These are phyloP conservation scores for Pheosia tremula DNA, from an alignment of 2,888 invertebrate genomes.

Conservation along the genomic window DNA sequence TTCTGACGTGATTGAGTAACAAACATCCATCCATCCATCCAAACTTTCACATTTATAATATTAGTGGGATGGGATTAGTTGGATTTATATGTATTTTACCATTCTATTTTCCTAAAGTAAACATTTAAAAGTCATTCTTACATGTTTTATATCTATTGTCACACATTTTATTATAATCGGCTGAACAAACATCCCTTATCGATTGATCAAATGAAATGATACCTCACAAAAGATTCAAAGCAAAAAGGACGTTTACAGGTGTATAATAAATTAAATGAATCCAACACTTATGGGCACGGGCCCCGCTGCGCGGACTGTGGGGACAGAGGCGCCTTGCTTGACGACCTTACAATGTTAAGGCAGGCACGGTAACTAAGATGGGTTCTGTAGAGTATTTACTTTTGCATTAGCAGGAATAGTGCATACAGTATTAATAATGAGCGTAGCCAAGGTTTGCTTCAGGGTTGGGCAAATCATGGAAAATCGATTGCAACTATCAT, in stretches of 20 bases:
- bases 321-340: slow-evolving; percentile 70
- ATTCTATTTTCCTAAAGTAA: neutral
- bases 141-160: neutral
- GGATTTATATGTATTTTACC: no score
- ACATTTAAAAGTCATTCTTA: slow-evolving; percentile 7
- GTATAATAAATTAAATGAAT: slow-evolving; percentile 71
- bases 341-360: slow-evolving; percentile 53
- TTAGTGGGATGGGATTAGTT: no score
- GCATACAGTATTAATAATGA: no score
- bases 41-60: no score
- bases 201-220: slow-evolving; percentile 11
- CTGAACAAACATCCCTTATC: slow-evolving; percentile 8
- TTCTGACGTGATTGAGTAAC: no score
- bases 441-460: no score
- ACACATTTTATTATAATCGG: slow-evolving; percentile 7
- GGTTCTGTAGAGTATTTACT: neutral
- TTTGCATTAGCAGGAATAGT: no score
- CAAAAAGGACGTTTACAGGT: slow-evolving; percentile 58
- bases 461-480: no score
- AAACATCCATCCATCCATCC: no score
- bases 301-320: slow-evolving; percentile 68
- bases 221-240: slow-evolving; percentile 28
- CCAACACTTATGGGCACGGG: slow-evolving; percentile 48
- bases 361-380: neutral
- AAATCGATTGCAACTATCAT: no score